Conservation (phyloP, 2,888 invertebrate genomes). For the Philereme transversata region DNA sequence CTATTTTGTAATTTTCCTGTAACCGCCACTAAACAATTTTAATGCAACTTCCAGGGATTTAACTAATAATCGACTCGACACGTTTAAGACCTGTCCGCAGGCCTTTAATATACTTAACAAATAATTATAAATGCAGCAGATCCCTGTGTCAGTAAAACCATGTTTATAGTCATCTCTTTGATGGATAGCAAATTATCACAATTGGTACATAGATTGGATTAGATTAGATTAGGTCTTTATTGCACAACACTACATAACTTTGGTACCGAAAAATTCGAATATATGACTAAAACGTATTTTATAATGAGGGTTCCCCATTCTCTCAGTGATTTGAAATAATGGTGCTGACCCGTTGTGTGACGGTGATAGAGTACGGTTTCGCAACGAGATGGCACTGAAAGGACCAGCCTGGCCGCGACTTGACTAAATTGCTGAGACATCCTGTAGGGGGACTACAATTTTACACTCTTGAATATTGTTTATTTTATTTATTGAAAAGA, state of each 20-base stretch:
- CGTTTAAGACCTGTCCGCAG: no score
- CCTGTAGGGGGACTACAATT: slow-evolving; percentile 55
- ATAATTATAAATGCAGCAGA: no score
- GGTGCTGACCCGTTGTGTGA: not conserved
- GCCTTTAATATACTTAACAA: no score
- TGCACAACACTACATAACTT: no score
- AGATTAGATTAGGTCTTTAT: no score
- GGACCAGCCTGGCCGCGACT: slow-evolving; percentile 41
- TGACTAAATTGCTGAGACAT: slow-evolving; percentile 60
- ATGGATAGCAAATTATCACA: no score
- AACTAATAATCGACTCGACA: no score
- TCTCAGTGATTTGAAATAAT: not conserved
- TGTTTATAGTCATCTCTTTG: no score
- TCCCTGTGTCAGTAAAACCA: no score
- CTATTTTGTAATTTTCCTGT: not conserved
- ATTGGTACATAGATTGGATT: no score
- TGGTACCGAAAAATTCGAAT: no score
- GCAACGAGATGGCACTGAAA: slow-evolving; percentile 55
- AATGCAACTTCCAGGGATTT: no score
- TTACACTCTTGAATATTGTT: slow-evolving; percentile 8
- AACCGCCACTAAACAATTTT: not conserved
- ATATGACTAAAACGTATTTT: not conserved
- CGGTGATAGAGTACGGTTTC: slow-evolving; percentile 21
- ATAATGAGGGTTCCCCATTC: not conserved
- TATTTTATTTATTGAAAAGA: not conserved